Percentiles rank a stretch among this genome's conserved stretches.
These are phyloP conservation scores for Neopipo cinnamomea DNA, from an alignment of 2,113 vertebrate genomes.

Conservation along the genomic window DNA sequence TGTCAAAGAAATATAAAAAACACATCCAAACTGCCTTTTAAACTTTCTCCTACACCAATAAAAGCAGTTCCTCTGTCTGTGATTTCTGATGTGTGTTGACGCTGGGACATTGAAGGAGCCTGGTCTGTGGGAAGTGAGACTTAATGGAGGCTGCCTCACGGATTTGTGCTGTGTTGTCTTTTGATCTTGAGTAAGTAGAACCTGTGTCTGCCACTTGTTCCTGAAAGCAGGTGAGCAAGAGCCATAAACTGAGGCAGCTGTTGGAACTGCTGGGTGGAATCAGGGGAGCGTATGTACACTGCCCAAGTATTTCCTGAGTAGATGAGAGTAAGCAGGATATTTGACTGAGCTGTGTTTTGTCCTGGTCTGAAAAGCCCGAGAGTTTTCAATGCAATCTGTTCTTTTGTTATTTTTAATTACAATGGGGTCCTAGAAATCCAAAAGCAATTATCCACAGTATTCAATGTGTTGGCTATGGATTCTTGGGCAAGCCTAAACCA, in stretches of 20 bases:
- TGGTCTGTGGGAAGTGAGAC: neutral
- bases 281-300: rapidly evolving
- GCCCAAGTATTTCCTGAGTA: neutral
- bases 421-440: neutral
- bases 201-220: neutral
- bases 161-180: neutral
- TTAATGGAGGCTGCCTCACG: neutral
- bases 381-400: neutral
- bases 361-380: neutral
- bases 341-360: neutral
- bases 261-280: neutral
- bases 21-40: neutral
- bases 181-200: neutral
- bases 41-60: neutral
- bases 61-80: neutral
- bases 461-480: neutral
- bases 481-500: neutral
- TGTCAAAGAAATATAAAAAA: neutral
- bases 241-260: neutral
- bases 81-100: neutral
- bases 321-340: neutral
- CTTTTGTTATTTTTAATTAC: neutral
- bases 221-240: neutral
- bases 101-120: neutral
- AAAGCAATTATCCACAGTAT: neutral